Evolutionary conservation across 1,140 invertebrate genomes (phyloP).

Genomic region (Trichomalopsis sarcophagae): DNA sequence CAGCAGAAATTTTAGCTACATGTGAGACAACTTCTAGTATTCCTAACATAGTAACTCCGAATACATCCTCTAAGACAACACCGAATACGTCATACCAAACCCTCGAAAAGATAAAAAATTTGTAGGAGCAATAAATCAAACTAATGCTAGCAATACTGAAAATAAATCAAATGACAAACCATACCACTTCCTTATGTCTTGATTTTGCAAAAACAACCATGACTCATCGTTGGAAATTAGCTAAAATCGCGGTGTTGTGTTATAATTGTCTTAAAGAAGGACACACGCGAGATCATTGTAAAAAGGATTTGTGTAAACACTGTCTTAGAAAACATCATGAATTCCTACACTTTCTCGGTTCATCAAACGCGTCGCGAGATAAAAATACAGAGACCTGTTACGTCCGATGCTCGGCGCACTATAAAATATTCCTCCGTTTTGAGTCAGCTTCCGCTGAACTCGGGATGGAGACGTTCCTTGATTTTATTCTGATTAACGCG

Average conservation of each 20-base stretch:
- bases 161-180: background rate
- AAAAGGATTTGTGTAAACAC: background rate
- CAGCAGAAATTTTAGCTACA: background rate
- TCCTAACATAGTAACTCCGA: background rate
- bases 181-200: background rate
- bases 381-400: too few relatives aligned
- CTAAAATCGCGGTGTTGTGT: too few relatives aligned
- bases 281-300: background rate
- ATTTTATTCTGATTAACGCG: too few relatives aligned
- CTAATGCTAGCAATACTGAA: background rate
- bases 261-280: too few relatives aligned
- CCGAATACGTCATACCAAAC: background rate
- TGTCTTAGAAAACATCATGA: background rate
- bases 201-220: background rate
- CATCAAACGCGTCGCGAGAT: too few relatives aligned
- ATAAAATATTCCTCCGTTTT: too few relatives aligned
- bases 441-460: too few relatives aligned
- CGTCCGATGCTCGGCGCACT: too few relatives aligned
- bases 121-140: background rate
- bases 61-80: background rate
- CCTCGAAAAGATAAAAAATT: background rate
- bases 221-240: background rate
- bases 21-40: background rate
- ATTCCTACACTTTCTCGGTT: too few relatives aligned
- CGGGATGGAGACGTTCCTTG: too few relatives aligned